Evolutionary conservation across 1,140 invertebrate genomes (phyloP).

Genomic region (Pseudomyrmex flavicornis): DNA sequence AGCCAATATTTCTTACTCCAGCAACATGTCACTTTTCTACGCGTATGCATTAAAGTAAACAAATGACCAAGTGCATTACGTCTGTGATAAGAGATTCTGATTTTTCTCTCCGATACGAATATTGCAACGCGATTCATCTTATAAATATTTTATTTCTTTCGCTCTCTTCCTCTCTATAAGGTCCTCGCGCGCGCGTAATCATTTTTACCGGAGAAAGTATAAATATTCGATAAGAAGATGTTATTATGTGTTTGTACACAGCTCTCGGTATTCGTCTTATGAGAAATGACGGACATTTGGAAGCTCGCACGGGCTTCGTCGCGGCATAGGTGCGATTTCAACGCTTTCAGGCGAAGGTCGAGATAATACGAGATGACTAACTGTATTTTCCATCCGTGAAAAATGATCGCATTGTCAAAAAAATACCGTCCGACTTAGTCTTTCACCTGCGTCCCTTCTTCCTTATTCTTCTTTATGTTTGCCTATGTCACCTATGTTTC

Average conservation of each 20-base stretch:
- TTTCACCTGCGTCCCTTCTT: conserved; percentile 66
- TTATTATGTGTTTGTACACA: not conserved
- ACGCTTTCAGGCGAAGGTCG: conserved; percentile 21
- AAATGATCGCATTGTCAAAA: conserved; percentile 72
- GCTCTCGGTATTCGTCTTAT: conserved; percentile 27
- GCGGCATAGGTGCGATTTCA: conserved; percentile 24
- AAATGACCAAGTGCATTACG: no score
- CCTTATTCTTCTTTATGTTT: conserved; percentile 63
- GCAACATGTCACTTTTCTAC: no score
- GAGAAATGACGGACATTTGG: conserved; percentile 40
- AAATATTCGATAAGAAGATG: conserved; percentile 30
- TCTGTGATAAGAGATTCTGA: not conserved
- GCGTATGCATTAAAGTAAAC: no score
- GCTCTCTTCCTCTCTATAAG: not conserved
- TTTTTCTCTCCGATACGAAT: no score
- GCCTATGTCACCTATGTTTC: conserved; percentile 52
- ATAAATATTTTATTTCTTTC: not conserved
- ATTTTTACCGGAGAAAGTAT: conserved; percentile 10
- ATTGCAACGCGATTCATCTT: no score
- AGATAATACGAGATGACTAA: conserved; percentile 30
- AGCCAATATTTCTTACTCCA: no score
- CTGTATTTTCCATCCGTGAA: conserved; percentile 54
- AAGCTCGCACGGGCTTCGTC: not conserved
- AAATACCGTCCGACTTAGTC: conserved; percentile 52
- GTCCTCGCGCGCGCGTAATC: conserved; percentile 18